Conservation (phyloP, 2,797 vertebrate genomes). For the Darevskia mixta region DNA sequence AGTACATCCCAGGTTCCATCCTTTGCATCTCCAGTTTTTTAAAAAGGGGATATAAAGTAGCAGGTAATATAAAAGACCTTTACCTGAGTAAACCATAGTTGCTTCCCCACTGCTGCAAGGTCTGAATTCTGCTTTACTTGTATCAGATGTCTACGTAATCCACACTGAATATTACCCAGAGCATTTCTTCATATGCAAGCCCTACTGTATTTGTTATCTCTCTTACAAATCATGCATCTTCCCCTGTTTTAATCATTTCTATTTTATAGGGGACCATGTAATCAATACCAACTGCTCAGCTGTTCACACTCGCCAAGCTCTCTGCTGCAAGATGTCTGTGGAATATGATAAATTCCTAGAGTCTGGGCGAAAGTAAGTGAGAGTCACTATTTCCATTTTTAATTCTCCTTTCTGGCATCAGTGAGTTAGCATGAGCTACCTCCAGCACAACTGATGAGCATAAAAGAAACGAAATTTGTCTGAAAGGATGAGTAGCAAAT, state of each 20-base stretch:
- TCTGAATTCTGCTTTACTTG: not conserved
- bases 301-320: slow-evolving; percentile 92
- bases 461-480: not conserved
- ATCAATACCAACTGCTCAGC: slow-evolving; percentile 99
- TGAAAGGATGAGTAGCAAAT: slow-evolving; percentile 16
- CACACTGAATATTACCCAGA: not conserved
- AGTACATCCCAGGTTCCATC: not conserved
- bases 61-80: not conserved
- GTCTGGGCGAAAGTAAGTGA: slow-evolving; percentile 92
- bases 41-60: not conserved
- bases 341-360: slow-evolving; percentile 97
- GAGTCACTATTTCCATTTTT: slow-evolving; percentile 29
- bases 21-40: not conserved
- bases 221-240: not conserved
- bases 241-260: slow-evolving; percentile 36
- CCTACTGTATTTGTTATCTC: not conserved
- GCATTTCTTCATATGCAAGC: not conserved
- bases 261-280: slow-evolving; percentile 83
- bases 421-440: not conserved
- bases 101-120: not conserved
- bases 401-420: not conserved
- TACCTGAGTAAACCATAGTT: not conserved
- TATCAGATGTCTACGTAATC: not conserved
- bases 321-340: slow-evolving; percentile 99
- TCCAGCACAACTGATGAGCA: not conserved